Conservation (phyloP, 2,113 vertebrate species). For the Carollia perspicillata region DNA sequence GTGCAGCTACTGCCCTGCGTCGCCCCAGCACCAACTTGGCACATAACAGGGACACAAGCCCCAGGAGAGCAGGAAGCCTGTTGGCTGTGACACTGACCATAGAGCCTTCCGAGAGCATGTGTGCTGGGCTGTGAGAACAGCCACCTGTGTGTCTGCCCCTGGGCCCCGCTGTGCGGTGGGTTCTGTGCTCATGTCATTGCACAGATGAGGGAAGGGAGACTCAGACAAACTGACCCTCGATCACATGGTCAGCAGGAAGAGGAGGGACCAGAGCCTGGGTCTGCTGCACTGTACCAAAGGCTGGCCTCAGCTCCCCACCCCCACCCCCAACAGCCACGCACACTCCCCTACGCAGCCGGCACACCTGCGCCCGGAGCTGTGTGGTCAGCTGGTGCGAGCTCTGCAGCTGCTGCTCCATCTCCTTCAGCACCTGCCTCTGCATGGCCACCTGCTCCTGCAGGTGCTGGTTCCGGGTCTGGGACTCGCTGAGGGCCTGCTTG, state of each 20-base stretch:
- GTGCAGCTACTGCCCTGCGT: neutral
- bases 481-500: constrained; percentile 85
- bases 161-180: neutral
- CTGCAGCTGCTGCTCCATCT: constrained; percentile 93
- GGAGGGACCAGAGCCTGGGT: neutral
- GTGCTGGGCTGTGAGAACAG: neutral
- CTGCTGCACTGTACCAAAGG: accelerated
- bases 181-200: neutral
- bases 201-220: neutral
- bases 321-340: accelerated
- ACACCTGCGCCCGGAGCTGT: constrained; percentile 92
- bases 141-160: neutral
- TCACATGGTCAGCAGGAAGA: neutral
- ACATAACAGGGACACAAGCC: neutral
- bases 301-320: neutral
- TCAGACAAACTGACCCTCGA: neutral
- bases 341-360: accelerated
- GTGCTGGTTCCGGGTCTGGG: constrained; percentile 86
- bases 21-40: neutral
- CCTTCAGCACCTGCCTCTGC: constrained; percentile 90
- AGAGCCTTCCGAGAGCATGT: neutral
- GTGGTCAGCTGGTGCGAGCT: constrained; percentile 86
- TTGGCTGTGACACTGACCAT: neutral
- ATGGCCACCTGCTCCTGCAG: constrained; percentile 93
- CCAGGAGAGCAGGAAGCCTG: neutral